Percentiles rank a stretch among this genome's conserved stretches.
Evolutionary conservation across 1,140 invertebrate species (phyloP).

Genomic region (Calosoma granatense): DNA sequence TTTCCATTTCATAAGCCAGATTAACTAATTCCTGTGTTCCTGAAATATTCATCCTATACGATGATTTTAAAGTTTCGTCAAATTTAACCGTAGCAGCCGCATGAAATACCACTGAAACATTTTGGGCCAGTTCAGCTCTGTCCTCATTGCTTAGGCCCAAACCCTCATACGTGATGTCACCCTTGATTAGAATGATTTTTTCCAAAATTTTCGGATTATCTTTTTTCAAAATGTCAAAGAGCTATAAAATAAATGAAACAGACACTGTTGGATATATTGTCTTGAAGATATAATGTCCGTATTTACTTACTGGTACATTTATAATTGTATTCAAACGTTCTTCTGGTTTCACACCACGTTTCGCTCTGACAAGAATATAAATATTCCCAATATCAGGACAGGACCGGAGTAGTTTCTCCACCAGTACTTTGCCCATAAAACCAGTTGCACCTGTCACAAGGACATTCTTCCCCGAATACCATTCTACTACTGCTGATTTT

Average conservation of each 20-base stretch:
- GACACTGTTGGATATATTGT: too few species aligned
- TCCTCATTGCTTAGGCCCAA: conserved; percentile 45
- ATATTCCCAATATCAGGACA: conserved; percentile 51
- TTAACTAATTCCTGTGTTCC: conserved; percentile 51
- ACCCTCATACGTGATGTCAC: conserved; percentile 33
- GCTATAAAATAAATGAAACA: conserved; percentile 29
- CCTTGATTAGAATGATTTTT: conserved; percentile 46
- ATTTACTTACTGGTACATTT: conserved; percentile 27
- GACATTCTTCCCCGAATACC: conserved; percentile 56
- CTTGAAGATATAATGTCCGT: too few species aligned
- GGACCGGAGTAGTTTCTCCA: conserved; percentile 63
- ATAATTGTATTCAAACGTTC: conserved; percentile 38
- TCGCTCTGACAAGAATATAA: conserved; percentile 57
- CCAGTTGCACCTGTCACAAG: conserved; percentile 75
- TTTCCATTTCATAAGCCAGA: conserved; percentile 49
- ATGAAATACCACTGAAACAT: conserved; percentile 74
- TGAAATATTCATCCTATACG: conserved; percentile 55
- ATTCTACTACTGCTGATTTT: conserved; percentile 48
- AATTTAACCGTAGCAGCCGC: conserved; percentile 74
- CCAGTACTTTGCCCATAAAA: conserved; percentile 67
- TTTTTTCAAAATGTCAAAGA: conserved; percentile 38
- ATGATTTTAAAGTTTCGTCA: conserved; percentile 52
- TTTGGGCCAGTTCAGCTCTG: conserved; percentile 40
- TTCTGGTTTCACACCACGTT: conserved; percentile 47
- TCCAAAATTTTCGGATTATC: conserved; percentile 38